Evolutionary conservation across 1,140 invertebrate genomes (phyloP).

Genomic region (Anadara kagoshimensis): DNA sequence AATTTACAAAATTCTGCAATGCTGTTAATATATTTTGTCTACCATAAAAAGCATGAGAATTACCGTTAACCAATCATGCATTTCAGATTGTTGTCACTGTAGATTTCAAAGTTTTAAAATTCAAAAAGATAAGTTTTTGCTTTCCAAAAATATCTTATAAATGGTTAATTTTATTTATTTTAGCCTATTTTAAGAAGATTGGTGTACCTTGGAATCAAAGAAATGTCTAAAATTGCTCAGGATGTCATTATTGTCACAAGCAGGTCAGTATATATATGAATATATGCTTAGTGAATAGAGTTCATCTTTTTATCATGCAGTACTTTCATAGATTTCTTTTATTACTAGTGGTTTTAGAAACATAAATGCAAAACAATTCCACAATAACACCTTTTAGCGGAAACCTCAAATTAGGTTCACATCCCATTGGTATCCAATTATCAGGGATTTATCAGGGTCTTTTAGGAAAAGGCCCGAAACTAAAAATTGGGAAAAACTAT

Average conservation of each 20-base stretch:
- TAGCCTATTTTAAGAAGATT: conserved; percentile 87
- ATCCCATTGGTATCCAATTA: too few relatives aligned
- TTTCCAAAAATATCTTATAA: neutral
- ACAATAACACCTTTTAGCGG: too few relatives aligned
- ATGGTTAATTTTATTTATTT: conserved; percentile 21
- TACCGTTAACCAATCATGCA: neutral
- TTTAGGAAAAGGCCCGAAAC: too few relatives aligned
- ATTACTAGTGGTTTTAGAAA: too few relatives aligned
- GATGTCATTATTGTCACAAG: conserved; percentile 99
- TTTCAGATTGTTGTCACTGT: neutral
- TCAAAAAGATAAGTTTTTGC: neutral
- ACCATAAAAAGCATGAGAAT: too few relatives aligned
- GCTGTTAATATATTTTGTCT: neutral
- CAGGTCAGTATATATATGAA: conserved; percentile 54
- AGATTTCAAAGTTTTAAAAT: neutral
- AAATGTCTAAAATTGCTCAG: conserved; percentile 94
- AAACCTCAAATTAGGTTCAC: too few relatives aligned
- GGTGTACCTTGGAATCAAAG: conserved; percentile 98
- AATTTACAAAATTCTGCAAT: too few relatives aligned
- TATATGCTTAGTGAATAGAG: neutral
- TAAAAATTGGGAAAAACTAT: too few relatives aligned
- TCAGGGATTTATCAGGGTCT: too few relatives aligned
- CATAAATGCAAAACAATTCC: too few relatives aligned
- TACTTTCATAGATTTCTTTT: too few relatives aligned
- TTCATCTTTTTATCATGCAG: too few relatives aligned